Evolutionary conservation across 1,140 invertebrate species (phyloP), one percentile per base, ranked within the genome.

Genomic region (Dryas iulia): DNA sequence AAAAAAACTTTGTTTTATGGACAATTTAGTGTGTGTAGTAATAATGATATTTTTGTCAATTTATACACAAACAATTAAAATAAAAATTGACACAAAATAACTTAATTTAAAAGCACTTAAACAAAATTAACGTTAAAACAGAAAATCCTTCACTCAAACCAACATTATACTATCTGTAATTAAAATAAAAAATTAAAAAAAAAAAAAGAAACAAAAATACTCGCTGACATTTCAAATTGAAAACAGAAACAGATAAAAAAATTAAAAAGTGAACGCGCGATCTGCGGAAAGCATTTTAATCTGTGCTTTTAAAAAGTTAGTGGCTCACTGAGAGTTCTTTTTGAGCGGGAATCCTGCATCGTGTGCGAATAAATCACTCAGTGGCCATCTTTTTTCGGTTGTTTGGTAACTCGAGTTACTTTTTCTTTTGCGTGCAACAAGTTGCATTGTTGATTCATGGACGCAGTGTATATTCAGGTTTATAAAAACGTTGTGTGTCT

Each of bases 401-500:
- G 65, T 63, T 63, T 30, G 47, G 47, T 31, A 52, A 30, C 33
- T 52, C 59, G n/a, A 11, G 59, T 62, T 58, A 59, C 62, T 74
- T 74, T 67, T 74, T 64, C 66, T 74, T 74, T 74, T 64, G 25
- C 31, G 56, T 61, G 73, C 73, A 74, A 74, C 73, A 74, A 71
- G 73, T 74, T 71, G 65, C 57, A 60, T 65, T 74, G 52, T 63
- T 72, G 66, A 69, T 66, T 59, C 64, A 63, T 59, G 59, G 71
- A 61, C 54, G 39, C 39, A 28, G 4, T 56, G 53, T 21, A 56
- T 56, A 56, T 56, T 56, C 53, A 24, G 7, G n/a, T 25, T 56
- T 25, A 31, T 31, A 31, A n/a, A n/a, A n/a, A 31, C 3, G 30
- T 31, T 31, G 8, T 7, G 30, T 1, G 5, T 31, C 30, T 30